Conservation (phyloP, 2,797 vertebrate species). For the Fratercula arctica region DNA sequence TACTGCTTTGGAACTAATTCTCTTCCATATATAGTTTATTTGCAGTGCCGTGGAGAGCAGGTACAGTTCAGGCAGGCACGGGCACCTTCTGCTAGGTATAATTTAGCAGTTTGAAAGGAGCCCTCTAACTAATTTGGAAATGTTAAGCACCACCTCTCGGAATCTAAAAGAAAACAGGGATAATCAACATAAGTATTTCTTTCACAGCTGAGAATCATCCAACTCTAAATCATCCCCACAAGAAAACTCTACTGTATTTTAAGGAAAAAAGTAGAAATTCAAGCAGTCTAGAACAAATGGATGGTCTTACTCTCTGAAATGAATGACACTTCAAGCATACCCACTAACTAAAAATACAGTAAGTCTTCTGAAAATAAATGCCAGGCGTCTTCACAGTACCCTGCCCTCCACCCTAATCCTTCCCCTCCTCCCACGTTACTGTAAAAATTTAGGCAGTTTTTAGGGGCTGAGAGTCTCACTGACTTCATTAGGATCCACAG, state of each 20-base stretch:
- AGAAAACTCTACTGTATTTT: neutral
- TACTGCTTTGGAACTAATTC: conserved; percentile 11
- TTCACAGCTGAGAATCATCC: neutral
- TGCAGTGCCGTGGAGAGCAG: conserved; percentile 10
- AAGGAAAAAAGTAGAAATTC: neutral
- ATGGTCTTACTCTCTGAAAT: neutral
- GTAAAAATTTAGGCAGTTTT: neutral
- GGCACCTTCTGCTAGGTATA: neutral
- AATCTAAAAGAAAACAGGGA: conserved; percentile 29
- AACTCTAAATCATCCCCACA: neutral
- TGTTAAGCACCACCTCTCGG: conserved; percentile 40
- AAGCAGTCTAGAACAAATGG: neutral
- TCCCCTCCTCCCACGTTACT: conserved; percentile 11
- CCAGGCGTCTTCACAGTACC: conserved; percentile 4
- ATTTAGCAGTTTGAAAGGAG: conserved; percentile 17
- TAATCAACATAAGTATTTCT: neutral
- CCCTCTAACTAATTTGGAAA: conserved; percentile 19
- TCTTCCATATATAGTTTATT: conserved; percentile 17
- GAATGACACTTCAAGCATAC: conserved; percentile 32
- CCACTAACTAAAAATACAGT: conserved; percentile 51
- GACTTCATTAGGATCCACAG: conserved; percentile 19
- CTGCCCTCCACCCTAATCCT: neutral
- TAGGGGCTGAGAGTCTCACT: conserved; percentile 1
- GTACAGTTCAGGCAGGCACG: neutral
- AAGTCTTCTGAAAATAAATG: conserved; percentile 12